Conservation (phyloP, 2,888 invertebrate species). For the Horisme vitalbata region DNA sequence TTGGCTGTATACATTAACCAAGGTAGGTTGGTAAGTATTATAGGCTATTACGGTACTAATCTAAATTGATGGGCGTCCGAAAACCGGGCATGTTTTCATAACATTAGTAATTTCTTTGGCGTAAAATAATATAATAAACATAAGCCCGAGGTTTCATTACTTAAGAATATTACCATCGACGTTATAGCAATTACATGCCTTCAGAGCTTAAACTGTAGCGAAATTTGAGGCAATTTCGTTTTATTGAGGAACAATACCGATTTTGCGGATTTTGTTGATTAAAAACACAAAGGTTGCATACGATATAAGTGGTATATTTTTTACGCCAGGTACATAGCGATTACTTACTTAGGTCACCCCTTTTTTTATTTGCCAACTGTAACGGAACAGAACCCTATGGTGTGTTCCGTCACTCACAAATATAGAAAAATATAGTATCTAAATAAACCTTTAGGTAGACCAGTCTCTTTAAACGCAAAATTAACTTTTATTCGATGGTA, state of each 20-base stretch:
- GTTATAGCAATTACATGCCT: conserved; percentile 51
- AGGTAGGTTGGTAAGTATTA: conserved; percentile 28
- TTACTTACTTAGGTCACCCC: no score
- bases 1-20: conserved; percentile 48
- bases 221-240: conserved; percentile 42
- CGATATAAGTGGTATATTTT: no score
- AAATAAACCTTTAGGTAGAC: no score
- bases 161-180: conserved; percentile 58
- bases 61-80: conserved; percentile 81
- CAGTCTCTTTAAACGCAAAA: no score
- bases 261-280: conserved; percentile 23
- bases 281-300: background rate
- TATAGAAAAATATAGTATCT: no score
- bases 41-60: conserved; percentile 76
- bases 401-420: no score
- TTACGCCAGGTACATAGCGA: no score
- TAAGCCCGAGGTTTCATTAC: conserved; percentile 70
- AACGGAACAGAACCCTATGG: no score
- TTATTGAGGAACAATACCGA: conserved; percentile 34
- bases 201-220: conserved; percentile 44
- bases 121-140: conserved; percentile 79
- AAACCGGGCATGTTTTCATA: conserved; percentile 74
- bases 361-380: no score
- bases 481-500: no score
- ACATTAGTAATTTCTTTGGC: conserved; percentile 77